Base-by-base conservation (phyloP, 2,797 vertebrate genomes). In the Cryptoprocta ferox region DNA sequence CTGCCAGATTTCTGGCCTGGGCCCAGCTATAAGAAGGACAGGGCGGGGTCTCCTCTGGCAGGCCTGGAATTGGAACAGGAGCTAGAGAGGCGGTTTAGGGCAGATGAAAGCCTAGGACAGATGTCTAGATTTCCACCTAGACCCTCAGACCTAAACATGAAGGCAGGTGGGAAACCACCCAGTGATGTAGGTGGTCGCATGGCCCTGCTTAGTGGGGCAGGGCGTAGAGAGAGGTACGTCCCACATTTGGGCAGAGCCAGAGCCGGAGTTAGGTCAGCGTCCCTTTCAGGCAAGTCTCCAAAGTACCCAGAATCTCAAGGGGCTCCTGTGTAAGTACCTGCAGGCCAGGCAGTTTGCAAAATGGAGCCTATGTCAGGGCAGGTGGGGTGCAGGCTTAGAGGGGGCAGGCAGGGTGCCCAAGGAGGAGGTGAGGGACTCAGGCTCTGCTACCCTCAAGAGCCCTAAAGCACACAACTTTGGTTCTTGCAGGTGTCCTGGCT, bases 21-120 rank as follows among this genome's bases (percentile, higher is more conserved):
- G 78, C 65, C 89, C 78, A 85, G 84, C 76, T 89, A 28, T 86
- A 95, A 93, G 61, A 87, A 95, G 53, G 90, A 37, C 66, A 78
- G 56, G 73, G 76, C 24, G 26, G 21, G 42, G 42, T 61, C 16
- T 89, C 32, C 16, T 3, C 18, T 11, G 24, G 26, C 76, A 80
- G 18, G 73, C 18, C 13, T 35, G 13, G 65, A 76, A 10, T 12
- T 32, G 45, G 18, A 75, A 16, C 24, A 10, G 21, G 59, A 79
- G 11, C 21, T 70, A 4, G 32, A 42, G 24, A 28, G 28, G 1
- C 2, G 30, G 0, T 0, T 7, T 24, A 19, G 9, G 37, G 16
- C 2, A 30, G 32, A 53, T 13, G 5, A 53, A 87, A 76, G 26
- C 39, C n/a, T 15, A 45, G 42, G 28, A 37, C 68, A 13, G 12